phyloP scores from a whole-genome alignment of 2,113 vertebrate genomes.

The Pseudorectes ferrugineus region DNA sequence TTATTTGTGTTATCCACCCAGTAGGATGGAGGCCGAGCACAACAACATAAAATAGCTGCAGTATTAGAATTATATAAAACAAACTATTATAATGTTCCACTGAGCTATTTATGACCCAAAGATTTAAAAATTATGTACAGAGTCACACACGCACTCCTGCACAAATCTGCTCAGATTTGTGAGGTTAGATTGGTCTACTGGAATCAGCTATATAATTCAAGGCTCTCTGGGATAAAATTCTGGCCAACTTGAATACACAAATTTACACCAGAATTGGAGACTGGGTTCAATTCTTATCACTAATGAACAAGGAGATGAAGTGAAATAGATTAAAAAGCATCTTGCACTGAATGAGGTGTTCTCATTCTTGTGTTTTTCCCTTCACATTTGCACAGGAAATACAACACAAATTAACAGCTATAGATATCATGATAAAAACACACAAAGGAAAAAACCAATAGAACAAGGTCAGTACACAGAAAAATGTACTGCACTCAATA shows the following conservation, averaged over 20 bases:
- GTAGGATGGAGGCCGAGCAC: rapidly evolving
- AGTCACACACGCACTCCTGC: not conserved
- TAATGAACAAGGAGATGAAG: not conserved
- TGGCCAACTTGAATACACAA: not conserved
- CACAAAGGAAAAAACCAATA: not conserved
- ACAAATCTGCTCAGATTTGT: not conserved
- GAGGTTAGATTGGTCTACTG: not conserved
- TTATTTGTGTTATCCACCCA: not conserved
- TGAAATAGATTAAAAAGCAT: not conserved
- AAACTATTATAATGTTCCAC: not conserved
- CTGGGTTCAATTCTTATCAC: not conserved
- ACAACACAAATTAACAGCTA: not conserved
- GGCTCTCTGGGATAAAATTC: not conserved
- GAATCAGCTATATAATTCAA: not conserved
- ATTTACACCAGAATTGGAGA: not conserved
- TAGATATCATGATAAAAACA: not conserved
- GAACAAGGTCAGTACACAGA: not conserved
- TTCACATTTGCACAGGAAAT: not conserved
- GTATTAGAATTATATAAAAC: not conserved
- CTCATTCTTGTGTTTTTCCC: not conserved
- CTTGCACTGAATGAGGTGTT: not conserved
- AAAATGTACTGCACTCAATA: not conserved
- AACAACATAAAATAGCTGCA: not conserved
- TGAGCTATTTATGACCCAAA: not conserved
- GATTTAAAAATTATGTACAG: not conserved